phyloP scores from a whole-genome alignment of 2,113 vertebrate species.

The Craseonycteris thonglongyai region DNA sequence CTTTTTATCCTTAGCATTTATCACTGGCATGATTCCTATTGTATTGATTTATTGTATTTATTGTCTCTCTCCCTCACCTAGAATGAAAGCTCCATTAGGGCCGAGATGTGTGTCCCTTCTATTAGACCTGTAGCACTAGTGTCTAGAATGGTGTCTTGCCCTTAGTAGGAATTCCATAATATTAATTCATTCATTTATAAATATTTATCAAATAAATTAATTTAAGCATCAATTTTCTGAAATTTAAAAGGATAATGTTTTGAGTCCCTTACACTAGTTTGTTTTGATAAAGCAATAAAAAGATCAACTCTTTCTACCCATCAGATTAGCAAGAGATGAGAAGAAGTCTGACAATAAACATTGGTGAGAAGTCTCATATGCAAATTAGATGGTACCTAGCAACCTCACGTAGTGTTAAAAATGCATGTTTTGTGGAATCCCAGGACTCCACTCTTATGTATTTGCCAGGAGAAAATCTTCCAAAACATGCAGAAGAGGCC shows the following conservation, averaged over 20 bases:
- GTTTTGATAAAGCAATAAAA: background rate
- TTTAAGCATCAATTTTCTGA: background rate
- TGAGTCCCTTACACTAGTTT: background rate
- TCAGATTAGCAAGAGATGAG: background rate
- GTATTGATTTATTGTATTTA: background rate
- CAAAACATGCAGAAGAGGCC: background rate
- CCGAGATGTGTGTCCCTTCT: background rate
- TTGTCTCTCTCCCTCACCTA: background rate
- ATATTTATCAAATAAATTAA: background rate
- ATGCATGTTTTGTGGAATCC: background rate
- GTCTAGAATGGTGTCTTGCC: background rate
- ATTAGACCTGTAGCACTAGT: background rate
- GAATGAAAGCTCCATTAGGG: background rate
- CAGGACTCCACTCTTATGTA: background rate
- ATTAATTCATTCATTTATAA: background rate
- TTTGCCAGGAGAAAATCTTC: background rate
- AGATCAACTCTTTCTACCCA: background rate
- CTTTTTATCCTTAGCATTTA: background rate
- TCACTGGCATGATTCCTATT: too few relatives aligned
- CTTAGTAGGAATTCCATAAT: background rate
- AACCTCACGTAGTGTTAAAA: background rate
- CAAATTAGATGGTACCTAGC: background rate
- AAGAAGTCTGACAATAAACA: background rate
- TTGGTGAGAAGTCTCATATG: background rate
- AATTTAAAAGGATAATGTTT: background rate